Evolutionary conservation across 2,113 vertebrate species (phyloP).

Genomic region (Cavia porcellus): DNA sequence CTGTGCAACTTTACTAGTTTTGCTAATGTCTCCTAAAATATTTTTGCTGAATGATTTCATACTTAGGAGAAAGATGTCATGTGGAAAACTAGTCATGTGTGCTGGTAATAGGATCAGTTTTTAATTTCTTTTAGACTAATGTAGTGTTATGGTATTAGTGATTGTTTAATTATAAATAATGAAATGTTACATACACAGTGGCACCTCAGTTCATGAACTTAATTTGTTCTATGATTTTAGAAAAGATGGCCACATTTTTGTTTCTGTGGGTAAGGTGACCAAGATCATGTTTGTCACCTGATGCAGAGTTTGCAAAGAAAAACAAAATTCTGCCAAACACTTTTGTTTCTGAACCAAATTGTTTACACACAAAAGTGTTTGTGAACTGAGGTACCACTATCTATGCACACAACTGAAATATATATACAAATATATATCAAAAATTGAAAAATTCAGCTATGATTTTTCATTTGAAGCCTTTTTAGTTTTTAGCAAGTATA

Average conservation of each 20-base stretch:
- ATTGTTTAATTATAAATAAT: conserved; percentile 37
- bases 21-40: conserved; percentile 7
- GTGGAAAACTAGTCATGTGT: conserved; percentile 9
- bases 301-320: not conserved
- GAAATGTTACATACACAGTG: not conserved
- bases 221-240: not conserved
- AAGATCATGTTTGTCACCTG: not conserved
- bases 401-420: not conserved
- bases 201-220: not conserved
- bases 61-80: conserved; percentile 26
- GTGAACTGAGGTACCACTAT: not conserved
- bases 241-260: not conserved
- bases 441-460: conserved; percentile 19
- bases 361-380: not conserved
- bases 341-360: not conserved
- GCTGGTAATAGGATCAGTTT: conserved; percentile 37
- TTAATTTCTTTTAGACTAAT: conserved; percentile 52
- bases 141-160: conserved; percentile 15
- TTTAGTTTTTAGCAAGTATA: conserved; percentile 28
- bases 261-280: not conserved
- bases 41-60: conserved; percentile 34
- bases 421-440: not conserved
- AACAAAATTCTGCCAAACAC: not conserved
- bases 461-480: conserved; percentile 41
- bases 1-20: not conserved